A percentile compares a stretch with the other conserved stretches of the same genome.
Evolutionary conservation across 2,888 invertebrate species (phyloP).

Genomic region (Drosophila recens): DNA sequence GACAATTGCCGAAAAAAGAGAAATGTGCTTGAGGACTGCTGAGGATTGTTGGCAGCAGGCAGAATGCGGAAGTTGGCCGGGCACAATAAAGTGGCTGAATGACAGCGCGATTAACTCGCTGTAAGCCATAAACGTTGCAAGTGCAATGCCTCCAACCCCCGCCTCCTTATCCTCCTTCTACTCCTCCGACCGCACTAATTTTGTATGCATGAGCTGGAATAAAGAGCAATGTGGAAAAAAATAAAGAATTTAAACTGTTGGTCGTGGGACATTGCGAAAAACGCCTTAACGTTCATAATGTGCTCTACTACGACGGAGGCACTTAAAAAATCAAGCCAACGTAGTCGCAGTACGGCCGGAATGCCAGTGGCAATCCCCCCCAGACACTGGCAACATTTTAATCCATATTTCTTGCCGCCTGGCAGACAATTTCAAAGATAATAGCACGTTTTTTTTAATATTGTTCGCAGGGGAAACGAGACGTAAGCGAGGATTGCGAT

Average conservation of each 20-base stretch:
- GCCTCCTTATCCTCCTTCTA: background rate
- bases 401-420: constrained; percentile 82
- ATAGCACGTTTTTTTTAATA: constrained; percentile 65
- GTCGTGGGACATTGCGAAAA: constrained; percentile 38
- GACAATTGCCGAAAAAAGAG: constrained; percentile 41
- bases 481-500: constrained; percentile 61
- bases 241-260: constrained; percentile 25
- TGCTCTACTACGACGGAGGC: constrained; percentile 46
- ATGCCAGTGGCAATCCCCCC: constrained; percentile 13
- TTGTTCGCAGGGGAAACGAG: constrained; percentile 37
- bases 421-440: constrained; percentile 84
- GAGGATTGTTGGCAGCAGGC: constrained; percentile 37
- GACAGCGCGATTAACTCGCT: constrained; percentile 80
- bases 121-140: constrained; percentile 76
- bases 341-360: constrained; percentile 39
- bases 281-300: constrained; percentile 73
- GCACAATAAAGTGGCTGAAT: constrained; percentile 65
- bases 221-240: constrained; percentile 53
- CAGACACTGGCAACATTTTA: constrained; percentile 76
- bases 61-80: constrained; percentile 21
- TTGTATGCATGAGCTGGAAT: constrained; percentile 80
- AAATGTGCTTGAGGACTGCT: constrained; percentile 22
- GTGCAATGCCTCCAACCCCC: constrained; percentile 13
- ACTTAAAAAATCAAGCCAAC: constrained; percentile 78
- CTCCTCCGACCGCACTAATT: constrained; percentile 63